Evolutionary conservation across 2,888 invertebrate genomes (phyloP).

Genomic region (Eretmocerus hayati): DNA sequence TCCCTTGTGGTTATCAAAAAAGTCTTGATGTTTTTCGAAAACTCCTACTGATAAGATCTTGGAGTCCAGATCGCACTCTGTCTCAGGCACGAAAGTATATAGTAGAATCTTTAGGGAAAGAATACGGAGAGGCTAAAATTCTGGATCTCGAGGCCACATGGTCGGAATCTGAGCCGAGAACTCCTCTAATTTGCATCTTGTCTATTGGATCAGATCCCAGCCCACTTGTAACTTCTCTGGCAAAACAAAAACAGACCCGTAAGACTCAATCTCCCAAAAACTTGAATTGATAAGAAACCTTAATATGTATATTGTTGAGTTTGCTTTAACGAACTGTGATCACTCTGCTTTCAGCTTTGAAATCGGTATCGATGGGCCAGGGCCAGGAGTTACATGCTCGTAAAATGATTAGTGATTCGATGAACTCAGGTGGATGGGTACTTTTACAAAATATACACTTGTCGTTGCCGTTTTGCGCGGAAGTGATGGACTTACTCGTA

Average conservation of each 20-base stretch:
- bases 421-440: constrained; percentile 83
- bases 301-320: background rate
- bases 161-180: constrained; percentile 80
- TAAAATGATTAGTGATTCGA: constrained; percentile 71
- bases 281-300: background rate
- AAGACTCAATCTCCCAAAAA: constrained; percentile 36
- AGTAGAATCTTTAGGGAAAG: constrained; percentile 77
- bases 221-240: constrained; percentile 80
- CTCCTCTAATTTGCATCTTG: constrained; percentile 85
- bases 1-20: constrained; percentile 84
- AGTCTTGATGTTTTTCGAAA: constrained; percentile 84
- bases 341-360: constrained; percentile 57
- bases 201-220: constrained; percentile 96
- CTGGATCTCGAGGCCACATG: constrained; percentile 86
- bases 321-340: constrained; percentile 2
- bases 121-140: constrained; percentile 87
- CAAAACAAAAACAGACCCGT: constrained; percentile 82
- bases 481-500: constrained; percentile 81
- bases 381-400: constrained; percentile 88
- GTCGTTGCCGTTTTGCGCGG: constrained; percentile 89
- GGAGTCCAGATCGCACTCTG: constrained; percentile 92
- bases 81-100: constrained; percentile 90
- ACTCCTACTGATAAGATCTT: constrained; percentile 76
- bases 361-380: constrained; percentile 95
- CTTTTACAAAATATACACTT: constrained; percentile 92